These are phyloP conservation scores for Habroteleia sp. DNA, from an alignment of 2,888 invertebrate genomes.

Conservation along the genomic window DNA sequence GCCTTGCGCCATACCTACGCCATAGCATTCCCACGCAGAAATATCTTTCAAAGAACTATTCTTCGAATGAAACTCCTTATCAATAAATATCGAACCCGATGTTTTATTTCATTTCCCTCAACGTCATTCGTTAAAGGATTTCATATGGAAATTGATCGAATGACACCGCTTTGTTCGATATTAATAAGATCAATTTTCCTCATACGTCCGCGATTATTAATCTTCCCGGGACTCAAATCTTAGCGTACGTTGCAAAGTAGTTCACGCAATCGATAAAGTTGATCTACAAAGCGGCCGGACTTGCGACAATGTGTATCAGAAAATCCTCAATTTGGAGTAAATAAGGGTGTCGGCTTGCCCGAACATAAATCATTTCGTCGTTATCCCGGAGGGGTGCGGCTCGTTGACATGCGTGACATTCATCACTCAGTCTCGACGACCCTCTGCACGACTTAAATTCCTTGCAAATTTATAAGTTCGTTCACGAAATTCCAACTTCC, in stretches of 20 bases:
- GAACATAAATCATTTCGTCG: slow-evolving; percentile 67
- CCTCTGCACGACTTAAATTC: slow-evolving; percentile 41
- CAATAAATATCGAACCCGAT: too few relatives aligned
- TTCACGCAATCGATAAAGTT: slow-evolving; percentile 47
- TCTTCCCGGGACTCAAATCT: slow-evolving; percentile 25
- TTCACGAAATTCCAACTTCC: too few relatives aligned
- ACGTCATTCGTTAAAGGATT: too few relatives aligned
- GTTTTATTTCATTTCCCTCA: too few relatives aligned
- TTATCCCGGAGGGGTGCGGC: slow-evolving; percentile 63
- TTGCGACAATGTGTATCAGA: slow-evolving; percentile 40
- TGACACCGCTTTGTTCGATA: too few relatives aligned
- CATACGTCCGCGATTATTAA: slow-evolving; percentile 23
- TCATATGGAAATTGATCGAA: too few relatives aligned
- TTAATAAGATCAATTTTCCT: too few relatives aligned
- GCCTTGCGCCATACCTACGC: too few relatives aligned
- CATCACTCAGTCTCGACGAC: slow-evolving; percentile 57
- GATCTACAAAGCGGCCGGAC: slow-evolving; percentile 7
- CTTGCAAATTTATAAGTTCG: too few relatives aligned
- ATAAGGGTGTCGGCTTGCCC: slow-evolving; percentile 53
- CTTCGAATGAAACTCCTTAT: too few relatives aligned
- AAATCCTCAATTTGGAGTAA: slow-evolving; percentile 53
- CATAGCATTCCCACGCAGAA: too few relatives aligned
- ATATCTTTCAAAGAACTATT: too few relatives aligned
- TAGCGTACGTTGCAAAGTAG: slow-evolving; percentile 22
- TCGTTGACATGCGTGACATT: slow-evolving; percentile 68